Evolutionary conservation across 2,888 invertebrate genomes (phyloP).

Genomic region (Melieria omissa): DNA sequence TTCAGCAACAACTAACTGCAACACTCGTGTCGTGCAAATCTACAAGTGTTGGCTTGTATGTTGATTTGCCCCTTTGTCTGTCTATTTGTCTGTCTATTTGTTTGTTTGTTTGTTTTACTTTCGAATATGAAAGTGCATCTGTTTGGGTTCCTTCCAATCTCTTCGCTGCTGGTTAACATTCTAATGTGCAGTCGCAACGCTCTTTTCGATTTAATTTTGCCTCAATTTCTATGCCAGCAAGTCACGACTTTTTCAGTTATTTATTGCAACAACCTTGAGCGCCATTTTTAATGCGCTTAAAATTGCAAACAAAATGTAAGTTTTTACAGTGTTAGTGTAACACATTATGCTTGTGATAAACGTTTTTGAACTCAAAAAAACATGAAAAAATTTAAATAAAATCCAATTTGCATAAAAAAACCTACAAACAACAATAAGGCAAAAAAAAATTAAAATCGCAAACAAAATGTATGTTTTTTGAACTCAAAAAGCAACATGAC

Average conservation of each 20-base stretch:
- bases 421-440: too few relatives aligned
- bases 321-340: constrained; percentile 3
- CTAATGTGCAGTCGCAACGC: background rate
- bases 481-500: too few relatives aligned
- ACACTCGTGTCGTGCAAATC: background rate
- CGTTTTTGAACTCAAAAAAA: too few relatives aligned
- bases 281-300: constrained; percentile 26
- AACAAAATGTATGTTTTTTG: too few relatives aligned
- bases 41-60: background rate
- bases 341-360: background rate
- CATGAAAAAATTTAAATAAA: too few relatives aligned
- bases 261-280: constrained; percentile 22
- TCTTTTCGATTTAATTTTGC: background rate
- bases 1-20: background rate
- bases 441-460: too few relatives aligned
- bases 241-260: constrained; percentile 8
- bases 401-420: too few relatives aligned
- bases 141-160: background rate
- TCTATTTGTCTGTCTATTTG: background rate
- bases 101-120: background rate
- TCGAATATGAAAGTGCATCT: constrained; percentile 19
- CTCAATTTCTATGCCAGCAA: background rate
- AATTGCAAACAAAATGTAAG: background rate
- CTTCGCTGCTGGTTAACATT: constrained; percentile 16
- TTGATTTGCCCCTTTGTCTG: background rate